Conservation (phyloP, 2,113 vertebrate genomes). For the Istiophorus platypterus region DNA sequence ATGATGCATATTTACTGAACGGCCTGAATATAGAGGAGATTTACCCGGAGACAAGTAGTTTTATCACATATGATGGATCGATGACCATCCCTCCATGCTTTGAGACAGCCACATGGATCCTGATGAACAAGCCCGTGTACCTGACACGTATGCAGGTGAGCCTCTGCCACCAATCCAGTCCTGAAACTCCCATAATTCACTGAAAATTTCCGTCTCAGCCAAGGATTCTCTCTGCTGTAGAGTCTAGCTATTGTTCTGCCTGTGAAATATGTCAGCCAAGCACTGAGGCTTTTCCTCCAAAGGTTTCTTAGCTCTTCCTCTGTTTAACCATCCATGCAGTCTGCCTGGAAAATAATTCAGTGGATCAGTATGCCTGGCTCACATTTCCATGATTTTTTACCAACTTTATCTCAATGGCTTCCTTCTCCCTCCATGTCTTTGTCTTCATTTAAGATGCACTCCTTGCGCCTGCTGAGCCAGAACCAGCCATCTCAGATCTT, state of each 20-base stretch:
- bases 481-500: conserved; percentile 99
- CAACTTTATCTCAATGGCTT: neutral
- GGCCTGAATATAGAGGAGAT: conserved; percentile 97
- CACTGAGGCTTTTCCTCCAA: conserved; percentile 5
- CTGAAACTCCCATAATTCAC: conserved; percentile 6
- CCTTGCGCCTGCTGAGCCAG: conserved; percentile 97
- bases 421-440: neutral
- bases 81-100: conserved; percentile 99
- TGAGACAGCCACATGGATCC: conserved; percentile 97
- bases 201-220: conserved; percentile 2
- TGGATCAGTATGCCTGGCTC: conserved; percentile 9
- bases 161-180: neutral
- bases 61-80: conserved; percentile 98
- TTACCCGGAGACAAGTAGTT: conserved; percentile 97
- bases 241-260: conserved; percentile 6
- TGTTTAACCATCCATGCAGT: conserved; percentile 2
- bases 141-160: conserved; percentile 99
- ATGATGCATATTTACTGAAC: conserved; percentile 97
- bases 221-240: neutral
- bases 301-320: conserved; percentile 3
- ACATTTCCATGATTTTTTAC: conserved; percentile 10
- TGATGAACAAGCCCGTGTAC: conserved; percentile 99
- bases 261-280: conserved; percentile 18
- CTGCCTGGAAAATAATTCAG: conserved; percentile 18
- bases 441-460: conserved; percentile 91